Conservation (phyloP, 2,888 invertebrate species). For the Gordius sp. region DNA sequence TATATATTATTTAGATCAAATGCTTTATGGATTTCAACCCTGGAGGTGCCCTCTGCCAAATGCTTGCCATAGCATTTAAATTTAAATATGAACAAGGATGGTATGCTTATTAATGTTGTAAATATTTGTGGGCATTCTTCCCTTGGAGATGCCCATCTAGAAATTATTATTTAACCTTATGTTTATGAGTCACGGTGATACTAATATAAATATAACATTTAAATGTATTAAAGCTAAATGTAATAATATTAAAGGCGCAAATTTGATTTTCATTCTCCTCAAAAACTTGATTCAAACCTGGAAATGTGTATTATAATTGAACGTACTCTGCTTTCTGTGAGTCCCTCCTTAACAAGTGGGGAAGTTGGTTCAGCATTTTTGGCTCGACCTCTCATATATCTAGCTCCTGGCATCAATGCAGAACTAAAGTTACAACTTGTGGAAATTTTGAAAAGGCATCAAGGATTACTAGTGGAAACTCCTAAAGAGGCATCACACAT, state of each 20-base stretch:
- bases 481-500: neutral
- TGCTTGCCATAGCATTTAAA: slow-evolving; percentile 68
- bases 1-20: slow-evolving; percentile 43
- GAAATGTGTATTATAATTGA: slow-evolving; percentile 46
- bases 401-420: neutral
- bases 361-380: slow-evolving; percentile 14
- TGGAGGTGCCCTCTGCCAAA: slow-evolving; percentile 67
- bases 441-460: neutral
- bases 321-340: slow-evolving; percentile 15
- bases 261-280: slow-evolving; percentile 45
- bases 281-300: slow-evolving; percentile 61
- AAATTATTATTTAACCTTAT: too few relatives aligned
- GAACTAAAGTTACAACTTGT: neutral
- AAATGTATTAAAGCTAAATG: neutral
- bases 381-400: neutral
- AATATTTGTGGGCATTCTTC: slow-evolving; percentile 14
- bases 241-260: slow-evolving; percentile 18
- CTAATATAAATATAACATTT: neutral
- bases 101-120: slow-evolving; percentile 27
- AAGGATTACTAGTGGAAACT: neutral
- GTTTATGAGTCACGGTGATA: too few relatives aligned
- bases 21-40: slow-evolving; percentile 83
- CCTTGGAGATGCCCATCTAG: neutral
- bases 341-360: too few relatives aligned
- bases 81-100: slow-evolving; percentile 85